Evolutionary conservation across 2,797 vertebrate genomes (phyloP).

Genomic region (Antrozous pallidus): DNA sequence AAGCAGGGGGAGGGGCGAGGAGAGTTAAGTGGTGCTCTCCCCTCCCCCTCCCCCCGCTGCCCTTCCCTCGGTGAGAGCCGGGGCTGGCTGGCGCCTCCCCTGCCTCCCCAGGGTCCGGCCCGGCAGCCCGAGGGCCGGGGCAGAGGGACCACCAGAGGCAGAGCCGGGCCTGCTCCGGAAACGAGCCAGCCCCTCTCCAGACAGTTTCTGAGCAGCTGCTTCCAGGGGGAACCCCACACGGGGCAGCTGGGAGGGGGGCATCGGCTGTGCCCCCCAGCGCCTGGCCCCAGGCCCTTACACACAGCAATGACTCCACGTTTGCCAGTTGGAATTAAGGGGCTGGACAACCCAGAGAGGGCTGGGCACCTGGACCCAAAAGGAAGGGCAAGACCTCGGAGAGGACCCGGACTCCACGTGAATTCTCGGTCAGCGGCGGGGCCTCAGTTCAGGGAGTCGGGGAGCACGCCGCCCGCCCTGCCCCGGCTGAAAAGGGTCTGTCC

Average conservation of each 20-base stretch:
- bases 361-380: background rate
- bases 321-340: background rate
- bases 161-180: background rate
- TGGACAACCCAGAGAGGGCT: background rate
- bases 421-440: background rate
- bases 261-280: background rate
- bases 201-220: background rate
- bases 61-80: background rate
- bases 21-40: background rate
- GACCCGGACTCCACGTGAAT: background rate
- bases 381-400: background rate
- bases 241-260: background rate
- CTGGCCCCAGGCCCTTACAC: background rate
- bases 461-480: fast-evolving
- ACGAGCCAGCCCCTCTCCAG: background rate
- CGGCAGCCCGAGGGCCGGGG: fast-evolving
- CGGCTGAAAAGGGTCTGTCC: fast-evolving
- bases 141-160: background rate
- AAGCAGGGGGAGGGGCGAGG: background rate
- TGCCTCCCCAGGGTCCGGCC: background rate
- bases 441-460: background rate
- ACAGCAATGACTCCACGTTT: background rate
- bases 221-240: background rate
- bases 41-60: background rate
- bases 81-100: background rate